Evolutionary conservation across 2,888 invertebrate genomes (phyloP), one percentile per base, ranked within the genome.

Genomic region (Protophormia terraenovae): DNA sequence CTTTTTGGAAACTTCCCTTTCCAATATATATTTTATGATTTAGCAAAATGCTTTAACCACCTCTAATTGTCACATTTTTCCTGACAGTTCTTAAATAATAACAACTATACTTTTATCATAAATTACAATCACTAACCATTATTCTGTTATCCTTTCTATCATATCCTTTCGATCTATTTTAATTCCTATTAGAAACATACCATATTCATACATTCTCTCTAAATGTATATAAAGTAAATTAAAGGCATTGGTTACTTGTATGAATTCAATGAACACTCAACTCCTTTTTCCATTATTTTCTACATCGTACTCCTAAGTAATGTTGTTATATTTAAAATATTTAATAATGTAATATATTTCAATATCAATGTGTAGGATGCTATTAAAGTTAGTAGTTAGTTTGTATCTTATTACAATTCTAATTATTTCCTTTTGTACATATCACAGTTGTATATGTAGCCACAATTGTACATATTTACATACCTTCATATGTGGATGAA

Each of bases 351-450:
- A 38, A 66, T 45, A 66, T n/a, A 66, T 45, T 66, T 24, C 45
- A 19, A 62, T 66, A 24, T 45, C 16, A 45, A 16, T 27, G 16
- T 66, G 24, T 66, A 27, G 27, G 8, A 45, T 19, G 14, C n/a
- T n/a, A n/a, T n/a, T n/a, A n/a, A n/a, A n/a, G 27, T 7, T 62
- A 5, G 22, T 64, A 6, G 32, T 35, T 19, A n/a, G 45, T n/a
- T 53, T 53, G 53, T 64, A 53, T 38, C 19, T 50, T 53, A 64
- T 64, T 47, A 16, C 24, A 53, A 5, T 64, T 75, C 50, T 53
- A 75, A 75, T 64, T 64, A 64, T 64, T 19, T 64, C 27, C 75
- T 64, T 64, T 64, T 19, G 12, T 75, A 35, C 19, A 6, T 38
- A 35, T 62, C 47, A 3, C 22, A 47, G 16, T 62, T 22, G 22